Evolutionary conservation across 2,888 invertebrate species (phyloP).

Genomic region (Pristionchus fissidentatus): DNA sequence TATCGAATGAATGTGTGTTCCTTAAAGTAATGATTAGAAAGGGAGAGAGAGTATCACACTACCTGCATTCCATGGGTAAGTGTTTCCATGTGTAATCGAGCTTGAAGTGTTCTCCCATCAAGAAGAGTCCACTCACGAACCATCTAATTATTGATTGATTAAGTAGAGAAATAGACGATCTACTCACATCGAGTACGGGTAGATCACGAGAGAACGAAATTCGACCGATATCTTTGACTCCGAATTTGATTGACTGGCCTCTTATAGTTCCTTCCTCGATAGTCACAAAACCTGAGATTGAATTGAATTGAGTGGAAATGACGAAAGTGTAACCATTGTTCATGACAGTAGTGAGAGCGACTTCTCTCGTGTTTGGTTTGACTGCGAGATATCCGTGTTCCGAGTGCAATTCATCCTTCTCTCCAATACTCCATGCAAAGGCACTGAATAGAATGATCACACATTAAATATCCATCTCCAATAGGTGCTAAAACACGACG

Average conservation of each 20-base stretch:
- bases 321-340: constrained; percentile 68
- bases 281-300: constrained; percentile 70
- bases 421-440: constrained; percentile 75
- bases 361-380: constrained; percentile 66
- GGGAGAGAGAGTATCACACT: not conserved
- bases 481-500: too few relatives aligned
- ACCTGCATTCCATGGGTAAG: constrained; percentile 74
- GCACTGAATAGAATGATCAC: constrained; percentile 63
- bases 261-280: constrained; percentile 73
- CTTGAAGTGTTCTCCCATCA: constrained; percentile 69
- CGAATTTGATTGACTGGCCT: constrained; percentile 67
- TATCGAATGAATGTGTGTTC: constrained; percentile 68
- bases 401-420: constrained; percentile 73
- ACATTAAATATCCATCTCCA: constrained; percentile 46
- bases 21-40: constrained; percentile 17
- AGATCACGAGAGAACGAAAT: constrained; percentile 75
- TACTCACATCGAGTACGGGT: constrained; percentile 74
- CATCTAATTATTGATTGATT: constrained; percentile 61
- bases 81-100: constrained; percentile 74
- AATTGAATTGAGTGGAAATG: not conserved
- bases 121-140: constrained; percentile 74
- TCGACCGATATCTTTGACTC: constrained; percentile 73
- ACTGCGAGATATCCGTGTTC: constrained; percentile 75
- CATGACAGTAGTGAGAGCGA: constrained; percentile 74
- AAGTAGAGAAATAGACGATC: not conserved